phyloP scores from a whole-genome alignment of 1,140 invertebrate species.

The Ceratina japonica region DNA sequence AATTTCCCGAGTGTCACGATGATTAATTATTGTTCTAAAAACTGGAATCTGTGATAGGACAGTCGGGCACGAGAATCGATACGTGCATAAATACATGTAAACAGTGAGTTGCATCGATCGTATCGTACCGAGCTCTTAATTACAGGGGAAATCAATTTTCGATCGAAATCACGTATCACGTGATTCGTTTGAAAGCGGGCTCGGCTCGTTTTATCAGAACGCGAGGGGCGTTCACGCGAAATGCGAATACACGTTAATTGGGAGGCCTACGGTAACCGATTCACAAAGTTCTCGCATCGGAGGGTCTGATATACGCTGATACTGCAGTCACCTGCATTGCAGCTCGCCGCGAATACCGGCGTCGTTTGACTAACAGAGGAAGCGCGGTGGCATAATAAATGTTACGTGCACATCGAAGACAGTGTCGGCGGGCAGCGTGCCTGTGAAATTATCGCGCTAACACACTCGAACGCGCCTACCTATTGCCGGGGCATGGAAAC shows the following conservation, averaged over 20 bases:
- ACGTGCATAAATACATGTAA: no score
- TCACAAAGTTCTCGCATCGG: neutral
- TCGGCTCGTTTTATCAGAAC: no score
- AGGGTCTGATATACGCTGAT: slow-evolving; percentile 7
- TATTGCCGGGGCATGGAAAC: neutral
- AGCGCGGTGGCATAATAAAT: slow-evolving; percentile 53
- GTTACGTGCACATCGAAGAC: slow-evolving; percentile 41
- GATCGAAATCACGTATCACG: neutral
- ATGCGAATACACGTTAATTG: neutral
- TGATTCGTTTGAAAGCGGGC: neutral
- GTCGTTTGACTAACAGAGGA: slow-evolving; percentile 45
- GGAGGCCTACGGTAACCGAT: neutral
- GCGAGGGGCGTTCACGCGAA: neutral
- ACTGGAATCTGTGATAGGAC: no score
- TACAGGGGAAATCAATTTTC: no score
- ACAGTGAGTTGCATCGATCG: no score
- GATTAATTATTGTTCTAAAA: no score
- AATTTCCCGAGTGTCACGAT: no score
- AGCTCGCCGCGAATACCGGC: slow-evolving; percentile 28
- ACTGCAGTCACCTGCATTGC: slow-evolving; percentile 48
- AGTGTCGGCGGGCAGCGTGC: slow-evolving; percentile 9
- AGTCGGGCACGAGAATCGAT: no score
- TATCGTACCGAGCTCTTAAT: no score
- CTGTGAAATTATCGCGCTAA: slow-evolving; percentile 45
- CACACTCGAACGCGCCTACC: slow-evolving; percentile 5